A percentile compares a stretch with the other conserved stretches of the same genome.
These are phyloP conservation scores for Melanerpes aurifrons DNA, from an alignment of 2,113 vertebrate genomes.

Conservation along the genomic window DNA sequence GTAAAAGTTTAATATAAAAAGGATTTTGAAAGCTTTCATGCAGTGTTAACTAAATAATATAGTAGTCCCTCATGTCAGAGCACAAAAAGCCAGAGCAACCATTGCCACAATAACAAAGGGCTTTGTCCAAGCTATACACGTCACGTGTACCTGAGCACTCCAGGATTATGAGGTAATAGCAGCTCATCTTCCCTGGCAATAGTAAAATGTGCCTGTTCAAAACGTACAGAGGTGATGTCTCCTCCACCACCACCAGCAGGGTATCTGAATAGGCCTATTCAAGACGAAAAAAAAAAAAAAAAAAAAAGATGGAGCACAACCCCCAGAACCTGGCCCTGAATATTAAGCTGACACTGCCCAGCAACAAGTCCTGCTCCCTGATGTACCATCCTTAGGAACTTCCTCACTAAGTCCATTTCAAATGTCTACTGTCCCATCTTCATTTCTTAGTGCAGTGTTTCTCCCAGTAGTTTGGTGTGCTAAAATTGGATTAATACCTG, in stretches of 20 bases:
- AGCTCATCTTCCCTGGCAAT: neutral
- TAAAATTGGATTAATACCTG: neutral
- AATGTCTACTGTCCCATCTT: fast-evolving
- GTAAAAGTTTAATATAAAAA: neutral
- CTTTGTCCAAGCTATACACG: neutral
- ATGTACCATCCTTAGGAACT: neutral
- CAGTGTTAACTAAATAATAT: neutral
- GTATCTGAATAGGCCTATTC: fast-evolving
- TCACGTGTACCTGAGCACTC: neutral
- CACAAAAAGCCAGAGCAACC: neutral
- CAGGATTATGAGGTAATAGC: neutral
- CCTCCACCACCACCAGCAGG: neutral
- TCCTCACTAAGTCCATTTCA: neutral
- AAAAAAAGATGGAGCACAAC: neutral
- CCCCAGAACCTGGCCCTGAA: neutral
- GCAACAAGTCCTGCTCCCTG: neutral
- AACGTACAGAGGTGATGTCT: neutral
- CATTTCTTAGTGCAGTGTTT: neutral
- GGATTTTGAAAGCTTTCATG: neutral
- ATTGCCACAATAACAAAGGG: neutral
- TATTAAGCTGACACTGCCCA: neutral
- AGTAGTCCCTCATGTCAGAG: neutral
- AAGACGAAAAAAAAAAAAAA: neutral
- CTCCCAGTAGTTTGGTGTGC: neutral
- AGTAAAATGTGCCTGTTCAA: fast-evolving